Percentiles rank a stretch among this genome's conserved stretches.
phyloP scores from a whole-genome alignment of 2,888 invertebrate species.

The Drosophila falleni region DNA sequence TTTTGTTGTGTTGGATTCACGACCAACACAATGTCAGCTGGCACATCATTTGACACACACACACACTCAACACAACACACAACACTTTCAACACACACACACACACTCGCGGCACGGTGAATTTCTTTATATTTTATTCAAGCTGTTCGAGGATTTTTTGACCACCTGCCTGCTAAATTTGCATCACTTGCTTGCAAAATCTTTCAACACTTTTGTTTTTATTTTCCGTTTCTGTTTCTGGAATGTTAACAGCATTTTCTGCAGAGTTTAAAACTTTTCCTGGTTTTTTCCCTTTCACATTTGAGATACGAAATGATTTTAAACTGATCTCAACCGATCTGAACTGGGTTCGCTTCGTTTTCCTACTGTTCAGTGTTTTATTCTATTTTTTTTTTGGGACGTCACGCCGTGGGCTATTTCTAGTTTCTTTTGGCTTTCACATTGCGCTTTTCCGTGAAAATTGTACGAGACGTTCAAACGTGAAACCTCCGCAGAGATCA shows the following conservation, averaged over 20 bases:
- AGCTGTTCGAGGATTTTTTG: constrained; percentile 1
- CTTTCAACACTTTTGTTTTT: constrained; percentile 53
- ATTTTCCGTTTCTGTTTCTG: constrained; percentile 33
- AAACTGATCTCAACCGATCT: constrained; percentile 26
- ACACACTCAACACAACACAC: constrained; percentile 10
- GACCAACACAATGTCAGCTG: constrained; percentile 53
- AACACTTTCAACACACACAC: constrained; percentile 2
- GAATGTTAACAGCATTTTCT: constrained; percentile 63
- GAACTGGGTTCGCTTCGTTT: constrained; percentile 51
- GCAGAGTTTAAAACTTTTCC: constrained; percentile 43
- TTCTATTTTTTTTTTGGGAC: constrained; percentile 52
- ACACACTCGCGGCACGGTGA: constrained; percentile 39
- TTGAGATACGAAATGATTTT: constrained; percentile 11
- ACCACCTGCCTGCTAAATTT: constrained; percentile 24
- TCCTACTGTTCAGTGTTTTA: constrained; percentile 63
- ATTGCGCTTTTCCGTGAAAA: constrained; percentile 80
- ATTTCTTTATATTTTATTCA: constrained; percentile 6
- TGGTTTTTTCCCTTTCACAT: background rate
- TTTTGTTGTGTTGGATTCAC: constrained; percentile 30
- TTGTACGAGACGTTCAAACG: constrained; percentile 83
- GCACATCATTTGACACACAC: constrained; percentile 43
- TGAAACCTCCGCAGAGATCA: constrained; percentile 86
- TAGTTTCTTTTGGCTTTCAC: constrained; percentile 77
- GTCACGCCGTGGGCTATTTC: constrained; percentile 78
- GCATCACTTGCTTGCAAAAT: constrained; percentile 23